Evolutionary conservation across 2,113 vertebrate genomes (phyloP).

Genomic region (Pterocles orientalis): DNA sequence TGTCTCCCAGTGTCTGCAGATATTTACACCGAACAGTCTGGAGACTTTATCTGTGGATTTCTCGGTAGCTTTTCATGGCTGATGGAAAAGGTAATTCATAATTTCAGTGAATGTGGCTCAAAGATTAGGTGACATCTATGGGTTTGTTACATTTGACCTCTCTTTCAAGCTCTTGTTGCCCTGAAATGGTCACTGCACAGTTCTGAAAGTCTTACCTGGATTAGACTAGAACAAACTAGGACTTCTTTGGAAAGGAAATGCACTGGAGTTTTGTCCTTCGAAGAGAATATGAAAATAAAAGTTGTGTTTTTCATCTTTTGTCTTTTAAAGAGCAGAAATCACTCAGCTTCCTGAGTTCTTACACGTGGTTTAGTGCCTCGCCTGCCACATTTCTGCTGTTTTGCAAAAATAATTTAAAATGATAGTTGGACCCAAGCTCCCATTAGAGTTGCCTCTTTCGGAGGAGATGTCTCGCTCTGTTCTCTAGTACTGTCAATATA

Average conservation of each 20-base stretch:
- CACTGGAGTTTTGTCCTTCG: background rate
- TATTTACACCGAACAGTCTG: background rate
- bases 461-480: background rate
- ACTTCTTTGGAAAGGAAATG: background rate
- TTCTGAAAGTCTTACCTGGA: background rate
- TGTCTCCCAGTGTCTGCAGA: background rate
- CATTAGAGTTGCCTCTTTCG: background rate
- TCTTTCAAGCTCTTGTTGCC: background rate
- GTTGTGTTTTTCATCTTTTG: background rate
- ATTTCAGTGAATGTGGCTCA: background rate
- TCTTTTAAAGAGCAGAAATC: background rate
- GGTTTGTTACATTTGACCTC: background rate
- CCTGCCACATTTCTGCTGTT: background rate
- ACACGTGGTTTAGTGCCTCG: background rate
- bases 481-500: background rate
- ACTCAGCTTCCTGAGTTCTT: background rate
- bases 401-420: background rate
- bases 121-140: background rate
- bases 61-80: background rate
- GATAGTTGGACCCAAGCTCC: background rate
- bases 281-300: background rate
- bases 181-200: background rate
- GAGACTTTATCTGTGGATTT: background rate
- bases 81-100: background rate
- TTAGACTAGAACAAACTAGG: background rate